Percentiles rank a stretch among this genome's conserved stretches.
These are phyloP conservation scores for Phoenicopterus ruber DNA, from an alignment of 2,113 vertebrate genomes.

Conservation along the genomic window DNA sequence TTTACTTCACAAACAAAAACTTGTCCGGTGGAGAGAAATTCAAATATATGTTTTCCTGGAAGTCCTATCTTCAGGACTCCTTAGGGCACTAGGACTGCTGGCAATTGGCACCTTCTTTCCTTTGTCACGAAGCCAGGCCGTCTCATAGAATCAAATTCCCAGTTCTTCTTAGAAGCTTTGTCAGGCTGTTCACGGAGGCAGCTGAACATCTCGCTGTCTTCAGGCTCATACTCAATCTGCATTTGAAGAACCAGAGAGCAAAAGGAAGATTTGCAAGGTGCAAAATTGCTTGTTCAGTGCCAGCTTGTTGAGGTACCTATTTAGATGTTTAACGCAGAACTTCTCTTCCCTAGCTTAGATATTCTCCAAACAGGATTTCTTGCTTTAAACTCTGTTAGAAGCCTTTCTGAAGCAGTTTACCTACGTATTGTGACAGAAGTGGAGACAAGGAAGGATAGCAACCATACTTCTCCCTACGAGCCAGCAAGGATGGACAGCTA, in stretches of 20 bases:
- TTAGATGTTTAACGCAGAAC: not conserved
- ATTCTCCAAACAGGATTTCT: not conserved
- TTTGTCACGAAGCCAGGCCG: not conserved
- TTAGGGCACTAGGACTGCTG: not conserved
- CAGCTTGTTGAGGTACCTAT: not conserved
- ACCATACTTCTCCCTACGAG: not conserved
- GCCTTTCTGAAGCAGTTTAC: not conserved
- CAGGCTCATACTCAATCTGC: not conserved
- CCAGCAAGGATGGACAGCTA: not conserved
- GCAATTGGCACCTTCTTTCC: not conserved
- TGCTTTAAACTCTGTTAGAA: not conserved
- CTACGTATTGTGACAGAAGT: not conserved
- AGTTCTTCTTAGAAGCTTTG: not conserved
- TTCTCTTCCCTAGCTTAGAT: not conserved
- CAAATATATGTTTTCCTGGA: not conserved
- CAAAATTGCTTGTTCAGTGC: not conserved
- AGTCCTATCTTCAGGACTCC: not conserved
- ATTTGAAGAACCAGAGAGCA: not conserved
- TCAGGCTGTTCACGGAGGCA: not conserved
- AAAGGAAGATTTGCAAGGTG: not conserved
- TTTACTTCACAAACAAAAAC: not conserved
- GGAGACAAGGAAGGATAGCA: not conserved
- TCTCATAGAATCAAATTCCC: not conserved
- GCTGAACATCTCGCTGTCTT: not conserved
- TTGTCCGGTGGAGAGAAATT: not conserved